Percentiles rank a stretch among this genome's conserved stretches.
Conservation (phyloP, 2,888 invertebrate species). For the Drosophila flavopinicola region DNA sequence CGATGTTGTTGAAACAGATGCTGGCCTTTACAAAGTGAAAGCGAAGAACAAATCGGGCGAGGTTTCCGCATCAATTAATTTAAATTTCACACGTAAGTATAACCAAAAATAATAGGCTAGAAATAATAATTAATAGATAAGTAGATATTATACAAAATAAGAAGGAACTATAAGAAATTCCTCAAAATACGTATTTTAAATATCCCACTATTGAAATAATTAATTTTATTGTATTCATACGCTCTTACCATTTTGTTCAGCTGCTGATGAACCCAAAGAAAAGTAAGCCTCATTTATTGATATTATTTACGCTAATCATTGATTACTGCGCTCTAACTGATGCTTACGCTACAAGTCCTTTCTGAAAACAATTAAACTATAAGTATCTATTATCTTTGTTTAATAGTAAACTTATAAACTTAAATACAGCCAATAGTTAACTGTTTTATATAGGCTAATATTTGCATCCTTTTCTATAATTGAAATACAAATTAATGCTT, state of each 20-base stretch:
- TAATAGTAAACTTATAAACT: neutral
- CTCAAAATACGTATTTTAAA: neutral
- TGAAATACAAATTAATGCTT: constrained; percentile 20
- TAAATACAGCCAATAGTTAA: neutral
- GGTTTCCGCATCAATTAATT: constrained; percentile 97
- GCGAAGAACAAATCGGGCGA: constrained; percentile 99
- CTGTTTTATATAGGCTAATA: constrained; percentile 13
- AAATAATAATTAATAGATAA: neutral
- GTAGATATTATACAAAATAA: neutral
- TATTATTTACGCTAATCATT: neutral
- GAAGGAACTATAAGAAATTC: neutral
- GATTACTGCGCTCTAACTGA: neutral
- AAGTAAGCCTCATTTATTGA: constrained; percentile 88
- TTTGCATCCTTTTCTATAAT: constrained; percentile 17
- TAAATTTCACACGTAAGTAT: constrained; percentile 98
- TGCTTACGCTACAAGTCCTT: constrained; percentile 16
- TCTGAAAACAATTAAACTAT: neutral
- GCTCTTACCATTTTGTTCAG: constrained; percentile 85
- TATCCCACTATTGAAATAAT: constrained; percentile 1
- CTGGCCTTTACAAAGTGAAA: constrained; percentile 98
- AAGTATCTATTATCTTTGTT: neutral
- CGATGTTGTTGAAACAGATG: constrained; percentile 97
- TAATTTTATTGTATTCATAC: constrained; percentile 36
- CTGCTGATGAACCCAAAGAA: constrained; percentile 97
- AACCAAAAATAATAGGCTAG: neutral